Conservation (phyloP, 2,113 vertebrate species). For the Paramisgurnus dabryanus region DNA sequence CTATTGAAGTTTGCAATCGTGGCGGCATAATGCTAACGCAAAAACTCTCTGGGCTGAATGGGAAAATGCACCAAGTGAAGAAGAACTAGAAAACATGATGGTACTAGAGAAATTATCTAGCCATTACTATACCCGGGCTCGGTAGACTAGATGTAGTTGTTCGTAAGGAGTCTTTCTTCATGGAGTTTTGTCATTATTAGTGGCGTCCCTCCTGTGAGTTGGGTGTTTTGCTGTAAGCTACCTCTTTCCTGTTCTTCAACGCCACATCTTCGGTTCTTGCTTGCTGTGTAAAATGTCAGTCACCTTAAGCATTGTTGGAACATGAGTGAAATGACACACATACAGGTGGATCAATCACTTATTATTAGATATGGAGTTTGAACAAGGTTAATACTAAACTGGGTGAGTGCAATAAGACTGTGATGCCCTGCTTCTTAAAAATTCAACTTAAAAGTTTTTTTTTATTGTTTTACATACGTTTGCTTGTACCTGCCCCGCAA, state of each 20-base stretch:
- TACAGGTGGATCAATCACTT: not conserved
- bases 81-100: conserved; percentile 11
- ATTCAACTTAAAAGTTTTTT: not conserved
- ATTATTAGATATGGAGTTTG: not conserved
- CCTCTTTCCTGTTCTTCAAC: conserved; percentile 11
- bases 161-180: conserved; percentile 16
- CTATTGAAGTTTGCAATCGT: conserved; percentile 72
- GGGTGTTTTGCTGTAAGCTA: conserved; percentile 35
- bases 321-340: not conserved
- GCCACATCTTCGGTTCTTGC: conserved; percentile 23
- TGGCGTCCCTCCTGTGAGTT: conserved; percentile 10
- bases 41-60: not conserved
- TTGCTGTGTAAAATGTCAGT: conserved; percentile 39
- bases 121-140: conserved; percentile 10
- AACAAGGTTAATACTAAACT: not conserved
- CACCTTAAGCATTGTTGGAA: conserved; percentile 9
- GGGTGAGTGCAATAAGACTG: conserved; percentile 1
- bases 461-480: conserved; percentile 1
- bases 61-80: not conserved
- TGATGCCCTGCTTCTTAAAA: too few relatives aligned
- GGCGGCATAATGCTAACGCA: not conserved
- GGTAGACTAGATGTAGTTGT: conserved; percentile 8
- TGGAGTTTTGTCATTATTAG: conserved; percentile 22
- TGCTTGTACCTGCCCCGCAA: not conserved
- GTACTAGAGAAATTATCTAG: not conserved